Evolutionary conservation across 2,888 invertebrate genomes (phyloP).

Genomic region (Cepaea hortensis): DNA sequence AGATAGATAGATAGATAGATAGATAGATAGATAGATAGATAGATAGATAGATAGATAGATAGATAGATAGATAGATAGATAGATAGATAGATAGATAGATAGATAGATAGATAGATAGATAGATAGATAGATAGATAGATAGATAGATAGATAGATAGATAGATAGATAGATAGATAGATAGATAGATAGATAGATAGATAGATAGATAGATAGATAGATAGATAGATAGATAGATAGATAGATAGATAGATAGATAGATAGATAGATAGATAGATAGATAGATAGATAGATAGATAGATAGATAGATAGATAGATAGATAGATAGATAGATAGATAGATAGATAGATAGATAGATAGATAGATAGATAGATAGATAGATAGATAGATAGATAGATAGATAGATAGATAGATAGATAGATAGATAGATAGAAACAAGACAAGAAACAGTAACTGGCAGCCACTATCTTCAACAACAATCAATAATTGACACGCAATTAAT

Average conservation of each 20-base stretch:
- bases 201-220: slow-evolving; percentile 12
- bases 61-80: neutral
- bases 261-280: too few species aligned
- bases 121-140: neutral
- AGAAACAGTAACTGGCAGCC: too few species aligned
- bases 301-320: too few species aligned
- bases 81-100: neutral
- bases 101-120: slow-evolving; percentile 5
- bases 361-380: too few species aligned
- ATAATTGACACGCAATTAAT: too few species aligned
- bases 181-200: slow-evolving; percentile 4
- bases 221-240: slow-evolving; percentile 16
- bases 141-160: neutral
- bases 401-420: too few species aligned
- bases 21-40: neutral
- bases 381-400: too few species aligned
- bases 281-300: too few species aligned
- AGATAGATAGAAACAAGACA: too few species aligned
- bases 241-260: neutral
- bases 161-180: neutral
- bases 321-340: too few species aligned
- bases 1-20: slow-evolving; percentile 14
- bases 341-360: too few species aligned
- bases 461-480: too few species aligned
- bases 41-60: neutral